Evolutionary conservation across 2,113 vertebrate species (phyloP).

Genomic region (Cinclus mexicanus): DNA sequence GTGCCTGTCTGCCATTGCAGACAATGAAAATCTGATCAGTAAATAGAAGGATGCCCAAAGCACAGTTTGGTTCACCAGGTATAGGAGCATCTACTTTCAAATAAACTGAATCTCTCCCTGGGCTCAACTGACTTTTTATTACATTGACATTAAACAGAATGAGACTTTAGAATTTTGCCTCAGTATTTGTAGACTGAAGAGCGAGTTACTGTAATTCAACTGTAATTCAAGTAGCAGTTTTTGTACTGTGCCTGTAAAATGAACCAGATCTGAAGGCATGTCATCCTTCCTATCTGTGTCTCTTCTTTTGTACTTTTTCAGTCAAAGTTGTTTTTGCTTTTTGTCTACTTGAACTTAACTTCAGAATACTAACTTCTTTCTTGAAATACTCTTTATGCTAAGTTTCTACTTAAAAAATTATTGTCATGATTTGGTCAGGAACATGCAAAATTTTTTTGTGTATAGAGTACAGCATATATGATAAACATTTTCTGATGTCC

Average conservation of each 20-base stretch:
- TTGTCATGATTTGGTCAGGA: background rate
- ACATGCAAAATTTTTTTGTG: fast-evolving
- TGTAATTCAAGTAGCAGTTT: background rate
- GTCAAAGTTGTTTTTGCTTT: background rate
- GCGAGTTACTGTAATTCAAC: background rate
- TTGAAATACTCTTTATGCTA: background rate
- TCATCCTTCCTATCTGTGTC: background rate
- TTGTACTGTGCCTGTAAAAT: background rate
- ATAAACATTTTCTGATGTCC: background rate
- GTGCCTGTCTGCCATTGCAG: background rate
- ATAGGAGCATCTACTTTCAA: background rate
- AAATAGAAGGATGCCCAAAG: background rate
- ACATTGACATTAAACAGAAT: background rate
- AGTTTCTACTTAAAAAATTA: background rate
- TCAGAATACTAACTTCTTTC: background rate
- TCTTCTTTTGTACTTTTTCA: background rate
- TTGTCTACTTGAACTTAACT: background rate
- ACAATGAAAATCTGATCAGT: background rate
- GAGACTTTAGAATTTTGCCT: background rate
- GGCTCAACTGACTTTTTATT: background rate
- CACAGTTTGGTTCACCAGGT: background rate
- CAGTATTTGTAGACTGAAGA: background rate
- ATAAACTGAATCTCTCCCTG: background rate
- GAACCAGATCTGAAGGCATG: background rate
- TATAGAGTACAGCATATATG: background rate